These are phyloP conservation scores for Anarrhichthys ocellatus DNA, from an alignment of 2,113 vertebrate species.

Conservation along the genomic window DNA sequence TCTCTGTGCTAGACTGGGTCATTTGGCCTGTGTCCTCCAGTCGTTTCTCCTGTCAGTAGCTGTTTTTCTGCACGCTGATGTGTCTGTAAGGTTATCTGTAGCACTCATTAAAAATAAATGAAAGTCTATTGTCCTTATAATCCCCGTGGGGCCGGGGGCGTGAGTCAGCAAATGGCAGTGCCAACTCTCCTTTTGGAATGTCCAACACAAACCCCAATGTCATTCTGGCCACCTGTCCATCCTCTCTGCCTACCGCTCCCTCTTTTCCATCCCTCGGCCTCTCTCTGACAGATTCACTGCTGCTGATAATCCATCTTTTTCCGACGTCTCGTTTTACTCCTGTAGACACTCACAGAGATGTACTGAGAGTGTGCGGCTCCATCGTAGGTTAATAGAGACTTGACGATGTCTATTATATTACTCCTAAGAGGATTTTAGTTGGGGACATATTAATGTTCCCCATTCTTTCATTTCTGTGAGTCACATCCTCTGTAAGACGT, in stretches of 20 bases:
- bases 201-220: constrained; percentile 58
- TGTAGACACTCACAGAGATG: background rate
- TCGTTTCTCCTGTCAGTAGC: constrained; percentile 16
- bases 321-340: constrained; percentile 4
- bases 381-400: background rate
- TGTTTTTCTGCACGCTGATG: constrained; percentile 33
- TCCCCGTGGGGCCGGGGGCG: constrained; percentile 30
- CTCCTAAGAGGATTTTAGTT: background rate
- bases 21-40: constrained; percentile 15
- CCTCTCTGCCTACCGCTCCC: background rate
- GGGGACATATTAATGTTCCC: background rate
- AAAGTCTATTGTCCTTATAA: constrained; percentile 44
- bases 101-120: constrained; percentile 59
- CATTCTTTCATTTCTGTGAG: background rate
- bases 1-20: constrained; percentile 1
- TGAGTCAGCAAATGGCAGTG: constrained; percentile 63
- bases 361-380: constrained; percentile 21
- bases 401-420: background rate
- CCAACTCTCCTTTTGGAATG: constrained; percentile 52
- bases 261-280: background rate
- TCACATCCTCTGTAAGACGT: background rate
- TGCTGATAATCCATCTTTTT: constrained; percentile 23
- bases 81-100: constrained; percentile 33
- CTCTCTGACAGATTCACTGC: constrained; percentile 17
- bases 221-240: constrained; percentile 56